phyloP scores from a whole-genome alignment of 2,797 vertebrate genomes.

The Halcyon leucocephala region DNA sequence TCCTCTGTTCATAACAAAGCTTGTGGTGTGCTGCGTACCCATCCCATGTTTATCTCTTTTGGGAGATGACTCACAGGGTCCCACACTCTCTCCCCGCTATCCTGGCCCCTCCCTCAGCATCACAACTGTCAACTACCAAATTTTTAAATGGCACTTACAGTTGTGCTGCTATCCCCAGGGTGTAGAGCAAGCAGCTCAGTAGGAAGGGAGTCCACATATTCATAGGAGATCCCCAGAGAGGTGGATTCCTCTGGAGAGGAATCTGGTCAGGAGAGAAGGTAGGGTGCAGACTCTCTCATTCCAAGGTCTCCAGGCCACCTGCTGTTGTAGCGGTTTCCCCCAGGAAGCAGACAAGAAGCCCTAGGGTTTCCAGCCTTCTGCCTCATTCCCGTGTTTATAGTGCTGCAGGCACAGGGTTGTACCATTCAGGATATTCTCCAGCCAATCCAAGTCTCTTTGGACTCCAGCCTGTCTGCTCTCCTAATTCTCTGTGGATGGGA shows the following conservation, averaged over 20 bases:
- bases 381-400: constrained; percentile 46
- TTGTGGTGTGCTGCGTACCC: accelerated
- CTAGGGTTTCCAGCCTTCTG: background rate
- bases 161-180: background rate
- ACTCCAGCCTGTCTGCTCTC: background rate
- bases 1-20: background rate
- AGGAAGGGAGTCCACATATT: constrained; percentile 40
- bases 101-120: background rate
- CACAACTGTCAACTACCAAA: background rate
- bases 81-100: background rate
- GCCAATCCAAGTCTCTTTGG: constrained; percentile 59
- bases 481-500: background rate
- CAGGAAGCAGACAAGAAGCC: background rate
- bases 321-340: background rate
- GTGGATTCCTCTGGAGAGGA: background rate
- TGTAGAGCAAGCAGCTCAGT: constrained; percentile 17
- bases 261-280: background rate
- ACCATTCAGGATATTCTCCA: background rate
- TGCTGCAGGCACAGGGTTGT: constrained; percentile 1
- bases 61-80: background rate
- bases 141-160: constrained; percentile 34
- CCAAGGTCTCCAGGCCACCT: background rate
- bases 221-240: background rate
- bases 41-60: background rate
- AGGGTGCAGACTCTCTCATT: background rate